Base-by-base conservation (phyloP, 1,140 invertebrate species). In the Trichomalopsis sarcophagae region DNA sequence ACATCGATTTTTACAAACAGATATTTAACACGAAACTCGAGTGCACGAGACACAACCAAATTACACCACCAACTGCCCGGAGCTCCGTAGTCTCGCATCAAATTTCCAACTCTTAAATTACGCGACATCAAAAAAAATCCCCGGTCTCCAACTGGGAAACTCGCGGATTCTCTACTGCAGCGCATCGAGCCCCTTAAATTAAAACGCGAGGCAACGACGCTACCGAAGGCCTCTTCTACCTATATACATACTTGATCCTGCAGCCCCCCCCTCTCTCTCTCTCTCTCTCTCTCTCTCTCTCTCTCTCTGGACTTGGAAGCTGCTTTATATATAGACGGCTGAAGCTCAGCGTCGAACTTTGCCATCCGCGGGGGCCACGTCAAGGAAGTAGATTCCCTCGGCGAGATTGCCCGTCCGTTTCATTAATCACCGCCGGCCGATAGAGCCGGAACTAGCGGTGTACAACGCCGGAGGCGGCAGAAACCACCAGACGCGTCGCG, bases 381-480 rank as follows among this genome's bases (percentile, higher is more conserved):
- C n/a, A 87, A 87, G 86, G 85, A 85, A 88, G 87, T 86, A 82
- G 87, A 89, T 88, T 89, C 87, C 86, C 86, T 76, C 80, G 76
- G 79, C 74, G 87, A 89, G 87, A 89, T 89, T 88, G 87, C 84
- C 82, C 83, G 66, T 68, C 79, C 81, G 84, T 76, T 88, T 89
- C 87, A 89, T 89, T 89, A 89, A 89, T 89, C 87, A 89, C 86
- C 75, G 71, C 62, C 17, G 44, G 75, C 87, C 86, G 83, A 89
- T 87, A 87, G 86, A 84, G 27, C 44, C 44, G 30, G 78, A 81
- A 81, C 66, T 81, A 86, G 78, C 82, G 83, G 82, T 82, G 84
- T 84, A 81, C 74, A 77, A 79, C 68, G 82, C 87, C 71, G 2
- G 11, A 33, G 14, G 11, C 6, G 30, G 11, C 36, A 17, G 40